phyloP scores from a whole-genome alignment of 1,140 invertebrate species.

The Archivesica marissinica region DNA sequence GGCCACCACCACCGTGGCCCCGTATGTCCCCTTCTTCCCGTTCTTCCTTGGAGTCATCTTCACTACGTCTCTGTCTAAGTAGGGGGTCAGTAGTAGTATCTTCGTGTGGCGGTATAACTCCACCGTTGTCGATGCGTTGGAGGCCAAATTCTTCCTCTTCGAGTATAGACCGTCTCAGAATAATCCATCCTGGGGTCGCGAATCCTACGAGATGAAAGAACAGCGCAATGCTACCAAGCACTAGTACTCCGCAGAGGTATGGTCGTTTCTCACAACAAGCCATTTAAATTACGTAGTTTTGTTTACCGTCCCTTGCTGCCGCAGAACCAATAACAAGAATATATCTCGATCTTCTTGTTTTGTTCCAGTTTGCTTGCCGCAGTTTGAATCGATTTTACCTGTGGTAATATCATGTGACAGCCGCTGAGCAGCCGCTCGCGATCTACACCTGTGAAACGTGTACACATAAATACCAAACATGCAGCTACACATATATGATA shows the following conservation, averaged over 20 bases:
- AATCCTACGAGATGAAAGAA: conserved; percentile 37
- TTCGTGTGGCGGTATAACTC: not conserved
- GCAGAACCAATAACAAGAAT: too few relatives aligned
- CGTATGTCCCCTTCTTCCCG: not conserved
- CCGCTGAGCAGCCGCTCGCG: too few relatives aligned
- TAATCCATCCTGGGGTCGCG: conserved; percentile 35
- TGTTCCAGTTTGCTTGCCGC: too few relatives aligned
- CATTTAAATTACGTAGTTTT: too few relatives aligned
- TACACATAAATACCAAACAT: too few relatives aligned
- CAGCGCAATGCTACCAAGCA: not conserved
- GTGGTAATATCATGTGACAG: too few relatives aligned
- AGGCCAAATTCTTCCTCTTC: not conserved
- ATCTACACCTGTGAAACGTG: too few relatives aligned
- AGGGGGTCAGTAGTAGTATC: not conserved
- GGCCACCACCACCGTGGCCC: not conserved
- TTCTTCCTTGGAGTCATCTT: not conserved
- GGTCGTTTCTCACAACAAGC: conserved; percentile 7
- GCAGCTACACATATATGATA: too few relatives aligned
- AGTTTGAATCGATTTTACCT: too few relatives aligned
- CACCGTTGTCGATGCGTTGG: conserved; percentile 9
- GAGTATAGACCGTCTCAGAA: not conserved
- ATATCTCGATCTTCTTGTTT: too few relatives aligned
- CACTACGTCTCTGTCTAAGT: not conserved
- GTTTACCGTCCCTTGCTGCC: too few relatives aligned
- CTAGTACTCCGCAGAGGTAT: not conserved